Base-by-base conservation (phyloP, 2,888 invertebrate genomes). In the Cephonodes hylas region DNA sequence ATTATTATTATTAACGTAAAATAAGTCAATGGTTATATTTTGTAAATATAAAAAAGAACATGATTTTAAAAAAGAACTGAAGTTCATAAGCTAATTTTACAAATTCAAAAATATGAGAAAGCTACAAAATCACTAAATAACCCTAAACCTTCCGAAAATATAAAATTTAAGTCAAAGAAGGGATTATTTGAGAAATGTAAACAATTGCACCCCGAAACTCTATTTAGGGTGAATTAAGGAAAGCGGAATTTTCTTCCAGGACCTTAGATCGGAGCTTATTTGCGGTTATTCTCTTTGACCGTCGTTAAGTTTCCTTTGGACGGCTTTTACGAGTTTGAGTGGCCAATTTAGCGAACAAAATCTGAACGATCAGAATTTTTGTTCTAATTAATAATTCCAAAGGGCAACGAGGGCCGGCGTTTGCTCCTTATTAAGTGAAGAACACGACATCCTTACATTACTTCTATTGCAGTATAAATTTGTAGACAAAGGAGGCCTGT, bases 201-300 rank as follows among this genome's bases (percentile, higher is more conserved):
- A 86, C 86, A 87, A 84, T 84, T 81, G 80, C 81, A 81, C 84
- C 83, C 82, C 81, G 77, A 81, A 84, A 85, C 84, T 81, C 88
- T 86, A 85, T 88, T 89, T 86, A 84, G 86, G 83, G 85, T 86
- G 85, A 91, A 90, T 91, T 91, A 91, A 88, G 87, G 86, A 88
- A 88, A 88, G 84, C 80, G 83, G 88, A 88, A 88, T 89, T 91
- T 89, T 86, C 89, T 85, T 83, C 82, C 82, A 83, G 82, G 81
- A 80, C 84, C 83, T 85, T 83, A 88, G 87, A 91, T 91, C 86
- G 89, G 85, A 84, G 89, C 90, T 91, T 92, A 90, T 91, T 92
- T 92, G 91, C 88, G 91, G 91, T 91, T 91, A 91, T 91, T 88
- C 91, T 88, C 91, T 91, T 91, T 92, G 91, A 91, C 92, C 91